Percentiles rank a stretch among this genome's conserved stretches.
phyloP scores from a whole-genome alignment of 1,140 invertebrate species.

The Anastatus disparis region DNA sequence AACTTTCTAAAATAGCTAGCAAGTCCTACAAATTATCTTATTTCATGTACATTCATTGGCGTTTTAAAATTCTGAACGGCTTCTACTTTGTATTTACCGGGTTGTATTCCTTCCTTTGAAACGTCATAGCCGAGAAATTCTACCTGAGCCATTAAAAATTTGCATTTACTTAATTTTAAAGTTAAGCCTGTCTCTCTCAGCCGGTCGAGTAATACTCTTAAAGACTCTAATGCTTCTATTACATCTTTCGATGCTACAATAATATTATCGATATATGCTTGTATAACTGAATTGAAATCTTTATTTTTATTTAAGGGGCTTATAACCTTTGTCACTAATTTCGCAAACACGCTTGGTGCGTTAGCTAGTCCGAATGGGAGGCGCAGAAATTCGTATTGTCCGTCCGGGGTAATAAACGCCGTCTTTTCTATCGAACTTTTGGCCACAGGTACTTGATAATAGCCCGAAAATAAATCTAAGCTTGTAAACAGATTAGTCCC shows the following conservation, averaged over 20 bases:
- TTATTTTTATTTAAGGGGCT: no score
- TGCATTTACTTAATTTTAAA: constrained; percentile 43
- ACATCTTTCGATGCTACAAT: background rate
- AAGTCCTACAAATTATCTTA: constrained; percentile 52
- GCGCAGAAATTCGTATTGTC: background rate
- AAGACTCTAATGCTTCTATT: no score
- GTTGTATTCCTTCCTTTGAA: constrained; percentile 45
- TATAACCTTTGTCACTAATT: background rate
- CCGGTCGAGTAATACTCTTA: constrained; percentile 42
- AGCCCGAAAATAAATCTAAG: background rate
- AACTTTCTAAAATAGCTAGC: constrained; percentile 57
- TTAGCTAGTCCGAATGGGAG: background rate
- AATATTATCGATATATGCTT: background rate
- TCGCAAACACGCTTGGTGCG: background rate
- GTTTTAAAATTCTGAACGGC: constrained; percentile 35
- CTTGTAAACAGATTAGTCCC: background rate
- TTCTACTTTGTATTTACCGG: constrained; percentile 44
- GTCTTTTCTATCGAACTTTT: constrained; percentile 41
- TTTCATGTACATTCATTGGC: constrained; percentile 42
- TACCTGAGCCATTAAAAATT: constrained; percentile 39
- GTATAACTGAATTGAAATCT: no score
- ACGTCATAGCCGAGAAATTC: constrained; percentile 51
- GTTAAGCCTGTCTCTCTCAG: constrained; percentile 31
- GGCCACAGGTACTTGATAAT: constrained; percentile 1
- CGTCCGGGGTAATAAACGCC: constrained; percentile 3